phyloP scores from a whole-genome alignment of 2,113 vertebrate species.

The Pampusana beccarii region DNA sequence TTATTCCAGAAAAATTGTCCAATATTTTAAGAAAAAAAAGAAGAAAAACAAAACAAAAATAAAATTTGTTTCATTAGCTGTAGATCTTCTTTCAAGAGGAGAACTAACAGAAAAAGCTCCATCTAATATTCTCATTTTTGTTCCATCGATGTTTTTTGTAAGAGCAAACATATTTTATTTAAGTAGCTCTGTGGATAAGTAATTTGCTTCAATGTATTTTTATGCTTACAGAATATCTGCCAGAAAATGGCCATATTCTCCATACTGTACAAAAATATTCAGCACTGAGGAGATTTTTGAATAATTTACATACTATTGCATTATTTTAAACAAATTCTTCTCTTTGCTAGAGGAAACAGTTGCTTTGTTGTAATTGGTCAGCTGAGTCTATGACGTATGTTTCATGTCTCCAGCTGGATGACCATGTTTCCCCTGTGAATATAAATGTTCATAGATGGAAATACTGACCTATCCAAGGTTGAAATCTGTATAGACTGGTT shows the following conservation, averaged over 20 bases:
- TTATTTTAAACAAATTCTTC: neutral
- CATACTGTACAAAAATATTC: neutral
- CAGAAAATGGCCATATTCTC: neutral
- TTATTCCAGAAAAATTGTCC: neutral
- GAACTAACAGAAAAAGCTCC: neutral
- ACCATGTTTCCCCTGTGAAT: neutral
- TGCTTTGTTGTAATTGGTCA: neutral
- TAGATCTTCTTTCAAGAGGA: neutral
- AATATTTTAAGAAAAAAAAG: neutral
- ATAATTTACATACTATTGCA: neutral
- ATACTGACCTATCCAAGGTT: neutral
- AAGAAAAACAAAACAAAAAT: rapidly evolving
- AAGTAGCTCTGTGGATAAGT: neutral
- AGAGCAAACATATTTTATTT: neutral
- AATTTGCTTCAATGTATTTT: neutral
- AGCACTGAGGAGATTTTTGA: neutral
- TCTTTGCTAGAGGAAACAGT: neutral
- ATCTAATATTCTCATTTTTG: neutral
- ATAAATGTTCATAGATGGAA: neutral
- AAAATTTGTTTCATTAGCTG: neutral
- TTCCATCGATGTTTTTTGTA: neutral
- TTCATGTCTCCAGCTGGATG: neutral
- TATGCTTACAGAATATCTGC: neutral
- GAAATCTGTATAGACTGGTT: neutral
- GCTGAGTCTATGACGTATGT: neutral